phyloP scores from a whole-genome alignment of 2,797 vertebrate species.

The Platalea minor region DNA sequence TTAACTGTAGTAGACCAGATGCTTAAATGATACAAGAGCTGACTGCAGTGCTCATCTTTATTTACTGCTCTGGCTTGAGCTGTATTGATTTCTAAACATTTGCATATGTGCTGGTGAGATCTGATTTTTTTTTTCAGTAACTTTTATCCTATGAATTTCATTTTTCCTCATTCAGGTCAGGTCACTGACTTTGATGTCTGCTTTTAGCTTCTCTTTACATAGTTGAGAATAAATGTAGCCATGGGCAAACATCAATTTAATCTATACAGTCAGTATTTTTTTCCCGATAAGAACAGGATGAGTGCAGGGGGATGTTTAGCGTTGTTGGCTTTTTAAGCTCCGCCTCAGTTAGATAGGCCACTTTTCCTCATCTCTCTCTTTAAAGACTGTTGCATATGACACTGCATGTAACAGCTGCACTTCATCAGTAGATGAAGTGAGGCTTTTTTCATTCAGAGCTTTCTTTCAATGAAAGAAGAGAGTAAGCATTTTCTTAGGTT shows the following conservation, averaged over 20 bases:
- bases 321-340: background rate
- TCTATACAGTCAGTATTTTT: background rate
- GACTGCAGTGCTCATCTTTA: conserved; percentile 1
- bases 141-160: background rate
- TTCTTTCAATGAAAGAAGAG: background rate
- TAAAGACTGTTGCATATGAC: background rate
- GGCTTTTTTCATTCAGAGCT: background rate
- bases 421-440: background rate
- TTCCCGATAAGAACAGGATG: background rate
- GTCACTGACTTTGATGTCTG: background rate
- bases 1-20: conserved; percentile 51
- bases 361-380: background rate
- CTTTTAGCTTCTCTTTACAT: background rate
- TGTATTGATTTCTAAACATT: conserved; percentile 36
- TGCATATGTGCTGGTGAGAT: conserved; percentile 6
- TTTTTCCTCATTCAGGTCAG: background rate
- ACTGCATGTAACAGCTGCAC: background rate
- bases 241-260: background rate
- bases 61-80: conserved; percentile 38
- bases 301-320: background rate
- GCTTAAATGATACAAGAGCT: conserved; percentile 29
- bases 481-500: background rate
- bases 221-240: background rate
- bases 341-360: background rate
- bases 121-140: background rate